Evolutionary conservation across 2,888 invertebrate genomes (phyloP), one percentile per base, ranked within the genome.

Genomic region (Rotaria socialis): DNA sequence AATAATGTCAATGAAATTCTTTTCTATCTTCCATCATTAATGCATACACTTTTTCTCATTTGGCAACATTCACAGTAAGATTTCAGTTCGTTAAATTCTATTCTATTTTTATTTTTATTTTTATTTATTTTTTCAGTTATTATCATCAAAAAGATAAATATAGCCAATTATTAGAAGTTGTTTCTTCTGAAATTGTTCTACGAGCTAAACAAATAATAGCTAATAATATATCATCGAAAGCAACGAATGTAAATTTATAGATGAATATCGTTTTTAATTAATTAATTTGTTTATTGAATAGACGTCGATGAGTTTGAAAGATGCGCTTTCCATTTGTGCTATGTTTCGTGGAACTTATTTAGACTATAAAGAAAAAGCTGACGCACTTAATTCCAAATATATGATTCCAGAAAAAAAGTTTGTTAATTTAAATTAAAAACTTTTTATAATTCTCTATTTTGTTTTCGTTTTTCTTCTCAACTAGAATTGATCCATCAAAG

Each of bases 301-400:
- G 91, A 90, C 91, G 0, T 90, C 90, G 87, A 88, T 89, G 58
- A 90, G 90, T 87, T 87, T 91, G 87, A 91, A 91, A 88, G 90
- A 91, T 86, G 91, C 90, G 0, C 87, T 91, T 85, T 88, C 90
- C 55, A 90, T 91, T 24, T 91, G 91, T 90, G 91, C 91, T 50
- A 90, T 90, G n/a, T 91, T 91, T 88, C 87, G 91, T 84, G 91
- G 91, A 47, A 91, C 90, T 4, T 91, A 91, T 87, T 88, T 91
- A 85, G 91, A 91, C 88, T 90, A 90, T 87, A 89, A 90, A 87
- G 91, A 91, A 88, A 90, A 90, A 85, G 90, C 90, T 22, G 90
- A 91, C 88, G 90, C 90, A 84, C 89, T 90, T 55, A 91, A 91
- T 88, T 89, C 89, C 52, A 88, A 88, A 87, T 91, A 91, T 88